Base-by-base conservation (phyloP, 2,797 vertebrate genomes). In the Enteromius viviparus region DNA sequence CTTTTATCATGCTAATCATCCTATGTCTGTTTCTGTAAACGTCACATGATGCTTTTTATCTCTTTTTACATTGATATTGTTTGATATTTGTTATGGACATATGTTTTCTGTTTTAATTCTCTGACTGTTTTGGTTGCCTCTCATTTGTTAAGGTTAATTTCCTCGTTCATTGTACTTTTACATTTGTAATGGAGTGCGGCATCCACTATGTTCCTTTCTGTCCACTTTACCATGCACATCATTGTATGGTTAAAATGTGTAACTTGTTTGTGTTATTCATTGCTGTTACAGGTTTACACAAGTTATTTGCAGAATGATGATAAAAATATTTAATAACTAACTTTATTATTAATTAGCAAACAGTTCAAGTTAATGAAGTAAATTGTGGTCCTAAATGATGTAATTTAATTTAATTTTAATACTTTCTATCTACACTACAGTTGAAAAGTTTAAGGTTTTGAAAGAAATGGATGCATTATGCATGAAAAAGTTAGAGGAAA, bases 1-100 rank as follows among this genome's bases (percentile, higher is more conserved):
- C 65, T 75, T 77, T 62, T 76, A 51, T 84, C 58, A 23, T 76
- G 26, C 66, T 74, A 6, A 58, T 81, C 58, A 51, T 17, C 53
- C 42, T 19, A 55, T 37, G 32, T 66, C 7, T 60, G 47, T 76
- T 64, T 71, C 11, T 45, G 32, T 76, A 71, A 55, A 86, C 49
- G 37, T 47, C 66, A 70, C 26, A 7, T 32, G 4, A 12, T 3
- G 1, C n/a, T 12, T 42, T 64, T 40, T 45, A 65, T 64, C 7
- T 53, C 21, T 29, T 15, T 60, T 37, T 78, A 9, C 14, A 47
- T 45, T 40, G n/a, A 75, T 45, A 49, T 45, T 64, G 14, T 71
- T 78, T 78, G n/a, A 4, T 32, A 6, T 26, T 49, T 49, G 4
- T 49, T 15, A 14, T 66, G 23, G n/a, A 29, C n/a, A 47, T 62